Evolutionary conservation across 2,888 invertebrate genomes (phyloP).

Genomic region (Gastracanthus pulcherrimus): DNA sequence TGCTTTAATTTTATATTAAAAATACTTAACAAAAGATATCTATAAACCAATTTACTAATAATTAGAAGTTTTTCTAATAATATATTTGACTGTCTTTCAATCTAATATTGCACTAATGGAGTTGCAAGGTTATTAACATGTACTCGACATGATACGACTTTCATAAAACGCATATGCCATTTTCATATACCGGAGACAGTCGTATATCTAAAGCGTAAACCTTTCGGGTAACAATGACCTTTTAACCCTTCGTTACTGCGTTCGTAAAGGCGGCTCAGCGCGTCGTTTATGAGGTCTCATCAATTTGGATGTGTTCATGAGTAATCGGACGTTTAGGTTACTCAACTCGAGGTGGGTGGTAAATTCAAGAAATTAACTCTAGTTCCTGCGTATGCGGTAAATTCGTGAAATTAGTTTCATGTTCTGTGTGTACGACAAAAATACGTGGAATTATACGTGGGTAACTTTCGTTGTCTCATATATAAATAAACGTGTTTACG

Average conservation of each 20-base stretch:
- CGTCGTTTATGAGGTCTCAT: slow-evolving; percentile 8
- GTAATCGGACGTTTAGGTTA: neutral
- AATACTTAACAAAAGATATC: too few relatives aligned
- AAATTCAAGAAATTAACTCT: slow-evolving; percentile 17
- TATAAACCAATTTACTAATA: too few relatives aligned
- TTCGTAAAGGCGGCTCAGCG: neutral
- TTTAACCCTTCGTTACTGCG: slow-evolving; percentile 8
- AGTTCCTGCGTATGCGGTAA: neutral
- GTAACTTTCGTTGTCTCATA: neutral
- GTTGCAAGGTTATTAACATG: neutral
- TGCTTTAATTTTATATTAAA: too few relatives aligned
- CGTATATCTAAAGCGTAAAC: neutral
- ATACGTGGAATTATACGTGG: neutral
- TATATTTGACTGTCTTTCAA: neutral
- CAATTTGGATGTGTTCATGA: slow-evolving; percentile 10
- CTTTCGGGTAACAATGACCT: slow-evolving; percentile 4
- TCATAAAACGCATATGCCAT: neutral
- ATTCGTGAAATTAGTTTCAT: neutral
- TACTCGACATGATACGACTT: neutral
- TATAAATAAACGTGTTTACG: too few relatives aligned
- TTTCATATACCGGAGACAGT: neutral
- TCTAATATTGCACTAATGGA: neutral
- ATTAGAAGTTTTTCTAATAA: too few relatives aligned
- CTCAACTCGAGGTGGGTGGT: neutral
- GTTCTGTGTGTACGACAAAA: neutral